Base-by-base conservation (phyloP, 1,140 invertebrate genomes). In the Popillia japonica region DNA sequence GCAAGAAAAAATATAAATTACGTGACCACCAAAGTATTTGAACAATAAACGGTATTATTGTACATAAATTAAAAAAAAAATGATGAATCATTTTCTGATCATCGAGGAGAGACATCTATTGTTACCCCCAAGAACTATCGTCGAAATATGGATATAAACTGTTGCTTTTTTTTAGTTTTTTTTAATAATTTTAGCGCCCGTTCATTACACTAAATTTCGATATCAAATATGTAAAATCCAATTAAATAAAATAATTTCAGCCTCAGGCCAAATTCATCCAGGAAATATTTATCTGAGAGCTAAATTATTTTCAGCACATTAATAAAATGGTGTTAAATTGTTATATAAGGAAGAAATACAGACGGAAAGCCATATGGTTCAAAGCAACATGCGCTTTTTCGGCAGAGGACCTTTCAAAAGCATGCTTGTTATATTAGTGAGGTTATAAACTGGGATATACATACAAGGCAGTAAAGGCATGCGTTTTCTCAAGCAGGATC, bases 1-100 rank as follows among this genome's bases (percentile, higher is more conserved):
- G 44, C 44, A 48, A 10, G 17, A 48, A 48, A 48, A 48, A 48
- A 48, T 48, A 48, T 48, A 48, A 48, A 48, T 48, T 48, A 48
- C 44, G 44, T 48, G 44, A 48, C 44, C 44, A 48, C 44, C 11
- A 14, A 48, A 48, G 44, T 48, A 48, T 48, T 48, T n/a, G 11
- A n/a, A 11, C 44, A 48, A 48, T 48, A 48, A 48, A n/a, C 11
- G 4, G 44, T 48, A 48, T 48, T 48, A 48, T 48, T 48, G 17
- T n/a, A 48, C 17, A 48, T 14, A n/a, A 48, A 48, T 48, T 48
- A 42, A n/a, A 48, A n/a, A 48, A 48, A 48, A 48, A 11, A n/a
- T n/a, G 44, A n/a, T 48, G 44, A 48, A 14, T 48, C 44, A 48
- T 48, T 48, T 48, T 14, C 17, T 48, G 17, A 48, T 48, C 44